Base-by-base conservation (phyloP, 2,113 vertebrate species). In the Tyrannus savana region DNA sequence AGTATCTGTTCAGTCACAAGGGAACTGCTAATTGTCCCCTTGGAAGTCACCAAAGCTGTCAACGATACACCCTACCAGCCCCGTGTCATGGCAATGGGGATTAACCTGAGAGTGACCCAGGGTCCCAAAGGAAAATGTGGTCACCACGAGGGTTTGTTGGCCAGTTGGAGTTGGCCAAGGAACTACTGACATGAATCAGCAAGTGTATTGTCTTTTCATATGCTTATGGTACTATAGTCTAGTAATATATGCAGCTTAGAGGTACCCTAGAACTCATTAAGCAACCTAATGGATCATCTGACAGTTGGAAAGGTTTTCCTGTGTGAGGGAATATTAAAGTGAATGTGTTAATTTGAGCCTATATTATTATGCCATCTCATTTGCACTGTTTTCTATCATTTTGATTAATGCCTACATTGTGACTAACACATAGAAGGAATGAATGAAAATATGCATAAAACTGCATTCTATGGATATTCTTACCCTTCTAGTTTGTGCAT, bases 301-400 rank as follows among this genome's bases (percentile, higher is more conserved):
- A 86, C 72, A 80, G 60, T 52, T 72, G 72, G 37, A 92, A 97
- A 90, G 82, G 52, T 88, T 96, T 95, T 55, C 75, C 75, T 90
- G 12, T 79, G 44, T 2, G 7, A 81, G 55, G 6, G 7, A 93
- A 84, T 64, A 63, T 90, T 94, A 91, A 93, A 89, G 72, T 37
- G 84, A 93, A 93, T 56, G 56, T 90, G 72, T 93, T 93, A 91
- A 92, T 92, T 75, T 84, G 39, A 90, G 28, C 25, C 50, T 74
- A 30, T 84, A 71, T 83, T 94, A 83, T 94, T 90, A 92, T 81
- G 87, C 75, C 56, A 90, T 69, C 55, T 89, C 59, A 88, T 96
- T 86, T 96, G 27, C 83, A 93, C 64, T 94, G 39, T 94, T 96
- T 97, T 93, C 79, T 94, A 74, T 91, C 47, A 84, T 73, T 93